Conservation (phyloP, 2,888 invertebrate species). For the Microctonus aethiopoides region DNA sequence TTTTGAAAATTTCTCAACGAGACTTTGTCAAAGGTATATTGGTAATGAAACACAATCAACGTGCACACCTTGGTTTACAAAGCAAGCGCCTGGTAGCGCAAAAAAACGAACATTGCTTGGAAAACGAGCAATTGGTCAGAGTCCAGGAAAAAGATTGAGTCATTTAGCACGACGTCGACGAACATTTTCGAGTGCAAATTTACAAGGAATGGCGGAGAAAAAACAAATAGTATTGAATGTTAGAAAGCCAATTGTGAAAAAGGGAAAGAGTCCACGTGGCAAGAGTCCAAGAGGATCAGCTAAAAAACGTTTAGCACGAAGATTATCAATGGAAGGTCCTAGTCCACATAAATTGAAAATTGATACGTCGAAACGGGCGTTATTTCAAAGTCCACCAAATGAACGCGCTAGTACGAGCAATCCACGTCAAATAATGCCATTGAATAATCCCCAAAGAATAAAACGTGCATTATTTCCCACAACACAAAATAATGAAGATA, state of each 20-base stretch:
- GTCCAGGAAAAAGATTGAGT: conserved; percentile 81
- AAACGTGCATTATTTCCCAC: conserved; percentile 77
- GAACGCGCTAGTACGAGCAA: conserved; percentile 63
- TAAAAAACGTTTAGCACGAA: conserved; percentile 69
- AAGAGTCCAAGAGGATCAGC: conserved; percentile 73
- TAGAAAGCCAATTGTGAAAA: conserved; percentile 67
- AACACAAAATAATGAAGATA: conserved; percentile 63
- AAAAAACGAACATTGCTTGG: conserved; percentile 73
- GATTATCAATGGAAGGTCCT: conserved; percentile 67
- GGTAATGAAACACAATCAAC: conserved; percentile 81
- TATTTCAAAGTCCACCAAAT: conserved; percentile 78
- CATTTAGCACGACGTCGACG: conserved; percentile 81
- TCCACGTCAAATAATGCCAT: conserved; percentile 26
- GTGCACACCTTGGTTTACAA: conserved; percentile 72
- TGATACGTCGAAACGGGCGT: conserved; percentile 76
- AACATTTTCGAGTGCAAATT: conserved; percentile 79
- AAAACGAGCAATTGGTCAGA: conserved; percentile 71
- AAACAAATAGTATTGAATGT: conserved; percentile 75
- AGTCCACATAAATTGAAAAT: conserved; percentile 58
- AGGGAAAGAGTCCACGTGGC: conserved; percentile 59
- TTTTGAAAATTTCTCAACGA: conserved; percentile 75
- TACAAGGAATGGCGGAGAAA: conserved; percentile 66
- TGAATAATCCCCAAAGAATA: conserved; percentile 71
- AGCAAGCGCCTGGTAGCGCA: conserved; percentile 73
- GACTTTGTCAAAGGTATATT: conserved; percentile 78